Percentiles rank a stretch among this genome's conserved stretches.
These are phyloP conservation scores for Eurystomus glaucurus DNA, from an alignment of 2,797 vertebrate species.

Conservation along the genomic window DNA sequence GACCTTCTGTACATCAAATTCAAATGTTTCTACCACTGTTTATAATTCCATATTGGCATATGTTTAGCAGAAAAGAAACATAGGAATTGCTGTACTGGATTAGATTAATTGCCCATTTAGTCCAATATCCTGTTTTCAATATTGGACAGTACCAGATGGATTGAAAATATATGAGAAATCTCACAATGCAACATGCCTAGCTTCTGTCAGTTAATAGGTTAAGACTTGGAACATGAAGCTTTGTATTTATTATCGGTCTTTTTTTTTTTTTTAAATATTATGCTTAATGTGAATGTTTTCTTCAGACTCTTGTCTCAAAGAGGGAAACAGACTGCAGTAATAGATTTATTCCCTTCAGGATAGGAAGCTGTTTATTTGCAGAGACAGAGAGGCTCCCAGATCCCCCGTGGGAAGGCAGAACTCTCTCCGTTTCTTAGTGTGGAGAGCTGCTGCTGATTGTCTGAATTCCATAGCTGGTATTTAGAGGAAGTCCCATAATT, in stretches of 20 bases:
- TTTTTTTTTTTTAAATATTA: neutral
- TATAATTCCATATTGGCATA: neutral
- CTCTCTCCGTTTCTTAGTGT: neutral
- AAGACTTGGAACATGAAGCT: conserved; percentile 17
- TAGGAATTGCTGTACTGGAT: neutral
- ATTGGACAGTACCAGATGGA: neutral
- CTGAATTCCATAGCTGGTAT: neutral
- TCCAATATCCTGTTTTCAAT: neutral
- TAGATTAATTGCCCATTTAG: conserved; percentile 42
- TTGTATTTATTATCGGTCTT: neutral
- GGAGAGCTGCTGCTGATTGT: neutral
- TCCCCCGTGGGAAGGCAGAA: neutral
- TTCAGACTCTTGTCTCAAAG: conserved; percentile 17
- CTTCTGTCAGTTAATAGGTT: conserved; percentile 4
- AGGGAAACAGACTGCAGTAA: conserved; percentile 26
- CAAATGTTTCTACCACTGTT: conserved; percentile 2
- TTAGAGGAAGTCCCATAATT: neutral
- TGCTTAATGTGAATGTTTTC: conserved; percentile 6
- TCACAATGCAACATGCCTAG: neutral
- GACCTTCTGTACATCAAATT: conserved; percentile 13
- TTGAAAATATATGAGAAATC: conserved; percentile 24
- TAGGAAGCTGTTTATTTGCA: neutral
- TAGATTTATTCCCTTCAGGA: conserved; percentile 24
- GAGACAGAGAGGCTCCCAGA: conserved; percentile 16
- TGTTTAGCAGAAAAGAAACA: neutral